Evolutionary conservation across 1,140 invertebrate species (phyloP).

Genomic region (Drosophila neocordata): DNA sequence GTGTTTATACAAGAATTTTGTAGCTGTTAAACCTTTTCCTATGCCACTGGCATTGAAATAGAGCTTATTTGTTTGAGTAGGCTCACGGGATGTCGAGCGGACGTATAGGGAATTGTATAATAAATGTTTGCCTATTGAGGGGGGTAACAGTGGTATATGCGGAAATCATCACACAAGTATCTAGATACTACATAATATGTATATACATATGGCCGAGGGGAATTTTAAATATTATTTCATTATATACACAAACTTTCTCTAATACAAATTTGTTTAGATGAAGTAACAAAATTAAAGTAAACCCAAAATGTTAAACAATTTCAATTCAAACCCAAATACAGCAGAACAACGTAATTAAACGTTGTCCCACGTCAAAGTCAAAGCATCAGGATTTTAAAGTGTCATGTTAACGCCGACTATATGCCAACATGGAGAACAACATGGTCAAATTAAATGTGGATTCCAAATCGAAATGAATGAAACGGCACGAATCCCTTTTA

Average conservation of each 20-base stretch:
- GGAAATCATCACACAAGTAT: no score
- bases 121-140: not conserved
- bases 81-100: conserved; percentile 29
- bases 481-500: not conserved
- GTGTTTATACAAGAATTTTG: conserved; percentile 22
- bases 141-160: not conserved
- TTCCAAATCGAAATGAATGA: conserved; percentile 19
- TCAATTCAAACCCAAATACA: not conserved
- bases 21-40: conserved; percentile 38
- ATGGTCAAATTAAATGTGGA: conserved; percentile 22
- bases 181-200: no score
- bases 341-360: conserved; percentile 26
- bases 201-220: not conserved
- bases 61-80: conserved; percentile 41
- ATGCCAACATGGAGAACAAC: not conserved
- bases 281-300: not conserved
- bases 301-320: no score
- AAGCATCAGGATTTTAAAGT: conserved; percentile 28
- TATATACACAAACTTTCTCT: not conserved
- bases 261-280: not conserved
- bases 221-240: conserved; percentile 2
- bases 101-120: not conserved
- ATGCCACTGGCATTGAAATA: conserved; percentile 23
- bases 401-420: conserved; percentile 6
- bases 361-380: conserved; percentile 29